Evolutionary conservation across 2,888 invertebrate genomes (phyloP).

Genomic region (Aricia artaxerxes): DNA sequence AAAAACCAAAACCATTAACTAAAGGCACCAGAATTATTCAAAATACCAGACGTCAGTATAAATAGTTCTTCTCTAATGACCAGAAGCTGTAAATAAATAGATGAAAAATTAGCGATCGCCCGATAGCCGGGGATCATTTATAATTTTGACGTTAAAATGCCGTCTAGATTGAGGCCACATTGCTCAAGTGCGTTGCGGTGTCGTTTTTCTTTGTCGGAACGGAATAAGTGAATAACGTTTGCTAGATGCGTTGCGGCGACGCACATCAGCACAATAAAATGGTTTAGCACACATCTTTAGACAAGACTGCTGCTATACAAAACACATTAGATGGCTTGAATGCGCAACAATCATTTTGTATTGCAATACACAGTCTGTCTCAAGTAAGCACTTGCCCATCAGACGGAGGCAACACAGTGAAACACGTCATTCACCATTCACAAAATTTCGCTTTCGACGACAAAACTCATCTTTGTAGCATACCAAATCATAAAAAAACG

Average conservation of each 20-base stretch:
- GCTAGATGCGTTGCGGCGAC: neutral
- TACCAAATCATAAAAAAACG: neutral
- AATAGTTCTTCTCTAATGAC: neutral
- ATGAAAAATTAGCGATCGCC: conserved; percentile 12
- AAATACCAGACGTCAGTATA: neutral
- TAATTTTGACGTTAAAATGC: conserved; percentile 18
- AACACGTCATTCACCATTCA: too few relatives aligned
- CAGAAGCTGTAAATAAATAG: conserved; percentile 12
- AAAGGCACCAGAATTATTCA: neutral
- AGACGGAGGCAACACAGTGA: too few relatives aligned
- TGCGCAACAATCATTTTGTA: too few relatives aligned
- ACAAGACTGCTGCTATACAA: too few relatives aligned
- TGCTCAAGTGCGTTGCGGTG: neutral
- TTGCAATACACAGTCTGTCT: too few relatives aligned
- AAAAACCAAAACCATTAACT: neutral
- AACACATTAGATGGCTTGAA: too few relatives aligned
- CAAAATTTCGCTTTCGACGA: neutral
- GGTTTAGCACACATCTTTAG: neutral
- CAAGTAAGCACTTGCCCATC: too few relatives aligned
- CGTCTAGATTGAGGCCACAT: neutral
- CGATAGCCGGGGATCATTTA: conserved; percentile 15
- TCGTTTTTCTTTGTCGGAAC: neutral
- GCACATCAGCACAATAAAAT: neutral
- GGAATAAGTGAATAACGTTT: neutral
- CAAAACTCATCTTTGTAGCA: neutral